phyloP scores from a whole-genome alignment of 2,888 invertebrate genomes.

The Harpagoxenus sublaevis region DNA sequence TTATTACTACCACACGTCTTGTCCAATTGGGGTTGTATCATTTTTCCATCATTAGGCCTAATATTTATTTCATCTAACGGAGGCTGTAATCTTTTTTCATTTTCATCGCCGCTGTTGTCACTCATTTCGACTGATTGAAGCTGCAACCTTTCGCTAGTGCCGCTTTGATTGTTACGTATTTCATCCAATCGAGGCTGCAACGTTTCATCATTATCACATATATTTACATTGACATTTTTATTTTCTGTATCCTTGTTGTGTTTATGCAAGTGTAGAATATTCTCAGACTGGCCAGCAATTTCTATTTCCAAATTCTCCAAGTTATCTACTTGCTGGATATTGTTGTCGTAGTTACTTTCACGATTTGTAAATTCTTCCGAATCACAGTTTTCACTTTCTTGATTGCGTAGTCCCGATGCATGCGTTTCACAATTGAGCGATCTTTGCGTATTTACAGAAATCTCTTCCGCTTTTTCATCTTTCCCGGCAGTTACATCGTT shows the following conservation, averaged over 20 bases:
- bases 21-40: background rate
- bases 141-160: background rate
- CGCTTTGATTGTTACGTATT: background rate
- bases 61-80: slow-evolving; percentile 30
- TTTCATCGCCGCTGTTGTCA: background rate
- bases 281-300: background rate
- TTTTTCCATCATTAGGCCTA: slow-evolving; percentile 6
- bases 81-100: background rate
- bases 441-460: slow-evolving; percentile 1
- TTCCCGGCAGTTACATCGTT: slow-evolving; percentile 1
- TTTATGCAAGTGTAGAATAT: slow-evolving; percentile 10
- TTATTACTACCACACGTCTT: background rate
- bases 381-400: background rate
- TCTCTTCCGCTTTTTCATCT: background rate
- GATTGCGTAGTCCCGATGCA: background rate
- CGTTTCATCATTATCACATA: background rate
- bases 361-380: background rate
- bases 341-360: slow-evolving; percentile 13
- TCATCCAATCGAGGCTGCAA: background rate
- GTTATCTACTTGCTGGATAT: slow-evolving; percentile 41
- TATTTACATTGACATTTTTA: background rate
- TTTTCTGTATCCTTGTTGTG: background rate
- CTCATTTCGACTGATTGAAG: background rate
- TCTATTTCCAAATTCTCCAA: slow-evolving; percentile 38
- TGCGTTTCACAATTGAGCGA: background rate